Percentiles rank a stretch among this genome's conserved stretches.
Evolutionary conservation across 2,797 vertebrate species (phyloP).

Genomic region (Arctocebus calabarensis): DNA sequence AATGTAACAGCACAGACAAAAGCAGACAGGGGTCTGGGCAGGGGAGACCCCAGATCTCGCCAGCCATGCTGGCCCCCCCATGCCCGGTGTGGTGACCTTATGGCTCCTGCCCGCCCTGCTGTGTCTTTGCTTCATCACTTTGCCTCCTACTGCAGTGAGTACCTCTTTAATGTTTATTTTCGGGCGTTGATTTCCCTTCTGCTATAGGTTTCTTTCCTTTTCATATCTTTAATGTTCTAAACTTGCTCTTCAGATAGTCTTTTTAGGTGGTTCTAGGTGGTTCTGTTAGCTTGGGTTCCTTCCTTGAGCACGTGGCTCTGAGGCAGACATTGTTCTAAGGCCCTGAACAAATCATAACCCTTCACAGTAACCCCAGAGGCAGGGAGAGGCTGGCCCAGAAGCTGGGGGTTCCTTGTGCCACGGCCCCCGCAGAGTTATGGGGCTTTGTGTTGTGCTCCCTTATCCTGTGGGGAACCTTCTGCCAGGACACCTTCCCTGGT

Average conservation of each 20-base stretch:
- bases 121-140: fast-evolving
- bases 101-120: not conserved
- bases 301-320: fast-evolving
- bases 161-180: not conserved
- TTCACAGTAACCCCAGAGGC: not conserved
- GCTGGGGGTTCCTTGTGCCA: not conserved
- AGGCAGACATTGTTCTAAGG: not conserved
- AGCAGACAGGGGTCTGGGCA: not conserved
- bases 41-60: too few species aligned
- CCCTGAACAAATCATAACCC: fast-evolving
- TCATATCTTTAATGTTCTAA: fast-evolving
- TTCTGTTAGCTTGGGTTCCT: not conserved
- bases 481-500: too few species aligned
- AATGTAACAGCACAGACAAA: fast-evolving
- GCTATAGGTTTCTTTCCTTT: not conserved
- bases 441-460: not conserved
- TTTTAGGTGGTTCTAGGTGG: not conserved
- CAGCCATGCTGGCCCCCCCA: too few species aligned
- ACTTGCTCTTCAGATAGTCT: too few species aligned
- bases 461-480: not conserved
- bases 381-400: not conserved
- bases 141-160: not conserved
- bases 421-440: fast-evolving
- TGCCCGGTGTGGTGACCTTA: too few species aligned
- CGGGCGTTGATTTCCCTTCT: not conserved